Base-by-base conservation (phyloP, 2,797 vertebrate species). In the Neopelma chrysocephalum region DNA sequence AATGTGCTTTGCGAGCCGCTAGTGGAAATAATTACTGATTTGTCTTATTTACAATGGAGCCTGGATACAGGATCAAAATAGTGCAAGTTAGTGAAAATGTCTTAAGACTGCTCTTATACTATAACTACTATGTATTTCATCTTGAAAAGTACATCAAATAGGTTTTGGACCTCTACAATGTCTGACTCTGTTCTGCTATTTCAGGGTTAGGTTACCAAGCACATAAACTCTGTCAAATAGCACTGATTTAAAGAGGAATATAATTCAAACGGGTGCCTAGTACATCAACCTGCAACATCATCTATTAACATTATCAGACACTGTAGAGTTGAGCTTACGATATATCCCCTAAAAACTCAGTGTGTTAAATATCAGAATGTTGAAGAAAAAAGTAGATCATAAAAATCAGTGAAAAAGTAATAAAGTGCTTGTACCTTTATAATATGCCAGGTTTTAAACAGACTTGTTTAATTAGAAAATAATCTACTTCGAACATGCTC, bases 391-490 rank as follows among this genome's bases (percentile, higher is more conserved):
- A 45, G 60, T 36, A 75, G 66, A 69, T 87, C 50, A 85, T 64
- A 93, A 93, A 93, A 91, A 89, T 76, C 70, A 81, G 17, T 70
- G 70, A 40, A n/a, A 57, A 72, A 96, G 71, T 92, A 94, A 65
- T 91, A 89, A 96, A 95, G 92, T 91, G 76, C 79, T 68, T 89
- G 18, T 53, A 90, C 70, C 78, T 87, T 57, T 91, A 73, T 85
- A 97, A 94, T 51, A 82, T 38, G 36, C 53, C 88, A 91, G 62
- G 48, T 89, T 95, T 95, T 70, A 95, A 95, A 94, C n/a, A 87
- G 73, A 84, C 53, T 81, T 93, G 91, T 96, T 94, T 92, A 96
- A 96, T 94, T 87, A 96, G 89, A 94, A 96, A 94, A 88, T 94
- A 71, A 89, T 89, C 85, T 85, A 78, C 58, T 71, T 80, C 71